A percentile compares a stretch with the other conserved stretches of the same genome.
These are phyloP conservation scores for Agelaius phoeniceus DNA, from an alignment of 2,113 vertebrate species.

Conservation along the genomic window DNA sequence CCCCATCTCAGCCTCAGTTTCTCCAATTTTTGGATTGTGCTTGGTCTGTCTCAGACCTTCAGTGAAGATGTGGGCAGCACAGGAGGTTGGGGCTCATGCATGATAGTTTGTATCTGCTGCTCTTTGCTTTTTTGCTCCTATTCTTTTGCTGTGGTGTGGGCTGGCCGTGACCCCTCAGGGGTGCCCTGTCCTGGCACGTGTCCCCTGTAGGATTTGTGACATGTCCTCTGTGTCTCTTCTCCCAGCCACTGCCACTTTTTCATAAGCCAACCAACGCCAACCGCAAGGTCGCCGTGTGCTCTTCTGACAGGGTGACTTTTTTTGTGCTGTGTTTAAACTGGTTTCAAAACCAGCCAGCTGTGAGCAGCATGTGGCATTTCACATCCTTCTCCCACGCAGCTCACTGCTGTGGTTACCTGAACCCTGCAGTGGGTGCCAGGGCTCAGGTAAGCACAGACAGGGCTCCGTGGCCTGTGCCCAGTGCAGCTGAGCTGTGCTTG, in stretches of 20 bases:
- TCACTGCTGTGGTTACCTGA: neutral
- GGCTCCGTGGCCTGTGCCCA: rapidly evolving
- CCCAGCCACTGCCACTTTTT: neutral
- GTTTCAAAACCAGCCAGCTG: constrained; percentile 10
- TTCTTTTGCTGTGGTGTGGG: neutral
- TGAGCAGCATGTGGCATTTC: neutral
- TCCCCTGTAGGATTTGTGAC: neutral
- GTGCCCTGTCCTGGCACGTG: neutral
- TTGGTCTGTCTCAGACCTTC: neutral
- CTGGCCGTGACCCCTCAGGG: rapidly evolving
- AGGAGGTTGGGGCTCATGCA: rapidly evolving
- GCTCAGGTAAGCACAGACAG: neutral
- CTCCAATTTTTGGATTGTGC: neutral
- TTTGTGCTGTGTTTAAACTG: neutral
- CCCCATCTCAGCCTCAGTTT: neutral
- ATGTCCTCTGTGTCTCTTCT: neutral
- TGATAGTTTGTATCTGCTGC: neutral
- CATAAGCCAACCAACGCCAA: neutral
- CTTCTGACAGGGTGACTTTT: neutral
- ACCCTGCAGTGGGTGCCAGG: constrained; percentile 7
- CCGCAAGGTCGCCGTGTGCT: neutral
- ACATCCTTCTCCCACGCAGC: neutral
- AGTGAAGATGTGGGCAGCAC: neutral
- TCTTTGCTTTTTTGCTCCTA: neutral
- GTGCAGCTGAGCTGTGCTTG: neutral